Percentiles rank a stretch among this genome's conserved stretches.
Evolutionary conservation across 1,140 invertebrate genomes (phyloP).

Genomic region (Battus philenor): DNA sequence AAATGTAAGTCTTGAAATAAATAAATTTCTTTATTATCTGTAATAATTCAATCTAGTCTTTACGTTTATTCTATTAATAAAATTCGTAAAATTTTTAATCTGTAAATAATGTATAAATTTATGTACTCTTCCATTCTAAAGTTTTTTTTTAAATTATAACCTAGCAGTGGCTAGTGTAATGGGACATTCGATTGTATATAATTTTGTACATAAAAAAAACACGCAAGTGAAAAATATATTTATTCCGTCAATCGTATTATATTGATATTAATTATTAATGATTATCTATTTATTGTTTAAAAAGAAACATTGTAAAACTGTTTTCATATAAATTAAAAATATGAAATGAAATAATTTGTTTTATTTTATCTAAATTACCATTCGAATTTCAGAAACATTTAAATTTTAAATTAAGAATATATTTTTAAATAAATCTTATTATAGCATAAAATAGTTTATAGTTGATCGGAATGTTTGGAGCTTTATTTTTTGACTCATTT

Average conservation of each 20-base stretch:
- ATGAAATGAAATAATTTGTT: slow-evolving; percentile 17
- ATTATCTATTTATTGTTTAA: slow-evolving; percentile 67
- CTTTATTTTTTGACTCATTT: no score
- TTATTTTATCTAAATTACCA: no score
- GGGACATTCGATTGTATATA: slow-evolving; percentile 48
- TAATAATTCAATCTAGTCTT: no score
- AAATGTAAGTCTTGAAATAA: slow-evolving; percentile 1
- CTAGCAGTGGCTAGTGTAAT: slow-evolving; percentile 37
- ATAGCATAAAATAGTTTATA: no score
- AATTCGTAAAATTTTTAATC: slow-evolving; percentile 16
- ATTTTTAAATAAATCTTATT: no score
- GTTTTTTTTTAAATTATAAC: slow-evolving; percentile 49
- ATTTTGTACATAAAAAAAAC: slow-evolving; percentile 53
- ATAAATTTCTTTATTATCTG: not conserved
- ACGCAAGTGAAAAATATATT: slow-evolving; percentile 56
- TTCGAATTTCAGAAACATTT: no score
- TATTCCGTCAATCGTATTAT: slow-evolving; percentile 63
- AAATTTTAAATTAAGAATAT: no score
- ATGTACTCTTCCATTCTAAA: slow-evolving; percentile 29
- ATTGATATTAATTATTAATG: slow-evolving; percentile 54
- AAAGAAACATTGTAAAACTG: slow-evolving; percentile 65
- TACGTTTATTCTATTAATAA: slow-evolving; percentile 8
- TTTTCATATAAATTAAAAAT: slow-evolving; percentile 71
- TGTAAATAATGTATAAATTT: slow-evolving; percentile 67
- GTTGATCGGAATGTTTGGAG: no score